Conservation (phyloP, 2,888 invertebrate genomes). For the Herminia tarsipennalis region DNA sequence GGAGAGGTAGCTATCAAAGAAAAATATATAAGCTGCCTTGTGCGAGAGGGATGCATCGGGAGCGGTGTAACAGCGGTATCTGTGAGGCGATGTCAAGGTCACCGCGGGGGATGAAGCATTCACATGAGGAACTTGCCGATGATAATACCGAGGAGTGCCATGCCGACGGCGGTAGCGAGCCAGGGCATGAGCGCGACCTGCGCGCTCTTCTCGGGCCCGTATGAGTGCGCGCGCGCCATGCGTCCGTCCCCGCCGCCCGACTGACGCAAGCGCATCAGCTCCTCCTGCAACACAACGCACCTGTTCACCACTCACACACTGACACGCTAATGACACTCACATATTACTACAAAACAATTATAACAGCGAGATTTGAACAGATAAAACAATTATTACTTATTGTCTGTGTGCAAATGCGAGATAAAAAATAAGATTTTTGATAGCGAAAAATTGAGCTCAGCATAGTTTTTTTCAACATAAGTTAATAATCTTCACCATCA, state of each 20-base stretch:
- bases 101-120: constrained; percentile 76
- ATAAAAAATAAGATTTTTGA: too few species aligned
- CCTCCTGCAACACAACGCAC: constrained; percentile 79
- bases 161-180: constrained; percentile 88
- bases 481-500: too few species aligned
- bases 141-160: constrained; percentile 90
- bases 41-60: constrained; percentile 61
- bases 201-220: constrained; percentile 85
- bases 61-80: constrained; percentile 68
- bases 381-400: too few species aligned
- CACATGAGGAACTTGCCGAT: constrained; percentile 94
- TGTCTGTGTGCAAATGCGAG: too few species aligned
- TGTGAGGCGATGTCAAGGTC: constrained; percentile 61
- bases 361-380: too few species aligned
- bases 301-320: background rate
- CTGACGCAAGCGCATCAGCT: constrained; percentile 87
- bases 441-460: too few species aligned
- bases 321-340: too few species aligned
- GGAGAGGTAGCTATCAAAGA: constrained; percentile 46
- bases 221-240: constrained; percentile 70
- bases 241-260: constrained; percentile 66
- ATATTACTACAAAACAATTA: too few species aligned
- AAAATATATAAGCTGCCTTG: constrained; percentile 59
- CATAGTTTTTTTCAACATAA: too few species aligned
- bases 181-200: constrained; percentile 86